Base-by-base conservation (phyloP, 2,888 invertebrate genomes). In the Branchellion lobata region DNA sequence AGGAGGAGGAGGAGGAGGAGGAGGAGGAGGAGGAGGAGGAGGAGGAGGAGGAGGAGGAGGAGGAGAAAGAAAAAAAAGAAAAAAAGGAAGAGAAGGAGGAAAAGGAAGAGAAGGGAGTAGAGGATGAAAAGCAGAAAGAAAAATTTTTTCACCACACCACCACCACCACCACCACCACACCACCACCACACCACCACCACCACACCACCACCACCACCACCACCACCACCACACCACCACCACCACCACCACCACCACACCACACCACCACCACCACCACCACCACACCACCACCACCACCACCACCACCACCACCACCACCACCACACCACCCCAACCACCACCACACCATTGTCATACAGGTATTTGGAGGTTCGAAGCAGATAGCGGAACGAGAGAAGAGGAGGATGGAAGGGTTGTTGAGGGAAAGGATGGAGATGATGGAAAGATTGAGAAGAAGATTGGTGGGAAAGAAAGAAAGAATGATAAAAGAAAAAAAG, bases 301-400 rank as follows among this genome's bases (percentile, higher is more conserved):
- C n/a, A n/a, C n/a, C n/a, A n/a, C n/a, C n/a, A n/a, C n/a, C n/a
- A n/a, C n/a, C n/a, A n/a, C n/a, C n/a, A n/a, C 14, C 14, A 40
- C 14, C 40, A 5, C 40, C 40, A 8, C 40, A 40, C 40, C 40
- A 40, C 40, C 14, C 40, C 5, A 40, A 40, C 40, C 40, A 40
- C n/a, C n/a, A n/a, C n/a, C n/a, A n/a, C n/a, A n/a, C n/a, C n/a
- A n/a, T n/a, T n/a, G 8, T 47, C 18, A 47, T 47, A 14, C 8
- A 57, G 61, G 61, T 57, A 31, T 77, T 77, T 21, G 77, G 77
- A 21, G 61, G 36, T 5, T 14, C 51, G 5, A 78, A 71, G 47
- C 31, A 69, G 18, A 27, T 77, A 31, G 33, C 77, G 1, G 77
- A 77, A 53, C 57, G 77, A 53, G 71, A 74, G 24, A 77, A 77